Evolutionary conservation across 1,140 invertebrate genomes (phyloP), one percentile per base, ranked within the genome.

Genomic region (Drosophila sechellia): DNA sequence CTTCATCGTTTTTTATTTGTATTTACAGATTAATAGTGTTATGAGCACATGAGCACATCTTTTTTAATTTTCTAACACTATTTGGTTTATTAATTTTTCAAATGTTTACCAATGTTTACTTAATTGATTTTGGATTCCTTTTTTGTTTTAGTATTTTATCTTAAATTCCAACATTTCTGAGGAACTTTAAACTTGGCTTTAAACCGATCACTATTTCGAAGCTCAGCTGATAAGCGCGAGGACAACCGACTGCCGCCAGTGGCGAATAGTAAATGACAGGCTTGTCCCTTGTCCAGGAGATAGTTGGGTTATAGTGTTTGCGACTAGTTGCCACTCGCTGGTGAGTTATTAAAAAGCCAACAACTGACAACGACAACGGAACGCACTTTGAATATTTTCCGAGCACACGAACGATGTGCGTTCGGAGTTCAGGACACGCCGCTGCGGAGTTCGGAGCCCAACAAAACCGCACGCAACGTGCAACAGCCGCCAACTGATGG

Each of bases 401-500:
- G 58, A 59, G 37, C 34, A 59, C 22, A 56, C 50, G 65, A 60
- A 60, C 35, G 40, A 70, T 49, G 72, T 27, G 39, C n/a, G 34
- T 49, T 69, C 34, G 43, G 20, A 35, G 53, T 39, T 50, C n/a
- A 57, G 37, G 31, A 68, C 84, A 83, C 83, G 84, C 85, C 53
- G 83, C 79, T 75, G 20, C 74, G 81, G 37, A 61, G 46, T 54
- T 61, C 25, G 70, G 48, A 58, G 42, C 31, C 43, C 45, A 64
- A 52, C 50, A 42, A 83, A 78, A 87, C 83, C 84, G 80, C 84
- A 87, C 84, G 84, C 84, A 57, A 87, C 84, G 84, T 89, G 84
- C 84, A 87, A 87, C 84, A 89, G 84, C 84, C 84, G 84, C 77
- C 79, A 84, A 87, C 84, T 87, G 84, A 87, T 77, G 77, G 68